Percentiles rank a stretch among this genome's conserved stretches.
Evolutionary conservation across 2,888 invertebrate genomes (phyloP).

Genomic region (Anthoptus insignis): DNA sequence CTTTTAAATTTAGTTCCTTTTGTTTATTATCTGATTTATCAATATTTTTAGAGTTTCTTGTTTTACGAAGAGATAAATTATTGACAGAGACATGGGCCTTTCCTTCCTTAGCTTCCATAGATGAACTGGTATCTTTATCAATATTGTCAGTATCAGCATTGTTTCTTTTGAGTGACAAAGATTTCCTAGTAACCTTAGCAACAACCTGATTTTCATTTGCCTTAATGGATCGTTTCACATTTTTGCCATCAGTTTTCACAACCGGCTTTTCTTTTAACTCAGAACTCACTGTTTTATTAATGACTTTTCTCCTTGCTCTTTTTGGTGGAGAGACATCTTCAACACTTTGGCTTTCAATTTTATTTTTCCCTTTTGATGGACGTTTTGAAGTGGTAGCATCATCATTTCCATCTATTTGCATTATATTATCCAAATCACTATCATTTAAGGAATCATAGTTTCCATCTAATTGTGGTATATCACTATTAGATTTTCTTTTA

Average conservation of each 20-base stretch:
- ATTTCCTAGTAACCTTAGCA: slow-evolving; percentile 30
- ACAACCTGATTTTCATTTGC: slow-evolving; percentile 5
- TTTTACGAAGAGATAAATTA: slow-evolving; percentile 10
- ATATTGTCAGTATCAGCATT: background rate
- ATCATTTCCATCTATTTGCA: slow-evolving; percentile 72
- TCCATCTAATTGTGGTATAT: slow-evolving; percentile 87
- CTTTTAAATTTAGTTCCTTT: background rate
- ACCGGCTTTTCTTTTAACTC: background rate
- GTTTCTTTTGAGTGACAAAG: slow-evolving; percentile 39
- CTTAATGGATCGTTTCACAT: background rate
- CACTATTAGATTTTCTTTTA: slow-evolving; percentile 53
- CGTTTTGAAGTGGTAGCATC: slow-evolving; percentile 57
- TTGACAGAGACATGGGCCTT: background rate
- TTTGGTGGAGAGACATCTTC: slow-evolving; percentile 73
- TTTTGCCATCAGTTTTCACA: background rate
- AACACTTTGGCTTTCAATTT: slow-evolving; percentile 52
- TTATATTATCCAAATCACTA: slow-evolving; percentile 61
- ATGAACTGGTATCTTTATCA: background rate
- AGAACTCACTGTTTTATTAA: slow-evolving; percentile 11
- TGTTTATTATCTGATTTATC: background rate
- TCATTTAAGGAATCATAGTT: slow-evolving; percentile 68
- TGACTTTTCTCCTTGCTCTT: slow-evolving; percentile 19
- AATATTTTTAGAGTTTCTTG: slow-evolving; percentile 5
- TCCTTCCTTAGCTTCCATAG: background rate
- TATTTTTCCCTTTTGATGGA: slow-evolving; percentile 52